phyloP scores from a whole-genome alignment of 2,797 vertebrate species.

The Gambusia yucatana region DNA sequence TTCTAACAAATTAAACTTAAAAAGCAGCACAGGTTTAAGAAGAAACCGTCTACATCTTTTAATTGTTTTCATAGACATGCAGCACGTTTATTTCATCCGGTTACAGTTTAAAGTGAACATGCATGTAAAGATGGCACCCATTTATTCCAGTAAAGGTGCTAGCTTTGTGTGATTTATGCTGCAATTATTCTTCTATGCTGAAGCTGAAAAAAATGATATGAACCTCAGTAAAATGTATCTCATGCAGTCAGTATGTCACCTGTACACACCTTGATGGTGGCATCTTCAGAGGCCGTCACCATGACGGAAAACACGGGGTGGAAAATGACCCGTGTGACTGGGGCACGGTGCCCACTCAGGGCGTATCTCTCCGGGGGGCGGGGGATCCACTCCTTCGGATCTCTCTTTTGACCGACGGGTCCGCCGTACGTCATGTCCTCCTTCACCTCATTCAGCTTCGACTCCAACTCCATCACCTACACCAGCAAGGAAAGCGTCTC shows the following conservation, averaged over 20 bases:
- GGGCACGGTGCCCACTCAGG: slow-evolving; percentile 95
- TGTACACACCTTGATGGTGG: slow-evolving; percentile 93
- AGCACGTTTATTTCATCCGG: background rate
- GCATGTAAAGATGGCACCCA: background rate
- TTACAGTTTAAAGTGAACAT: too few relatives aligned
- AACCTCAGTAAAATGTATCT: background rate
- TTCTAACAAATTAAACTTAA: background rate
- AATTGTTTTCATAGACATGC: background rate
- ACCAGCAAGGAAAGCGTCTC: background rate
- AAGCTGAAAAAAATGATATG: background rate
- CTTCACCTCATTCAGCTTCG: slow-evolving; percentile 98
- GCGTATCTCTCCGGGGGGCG: slow-evolving; percentile 97
- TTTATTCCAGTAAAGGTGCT: background rate
- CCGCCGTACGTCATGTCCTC: slow-evolving; percentile 98
- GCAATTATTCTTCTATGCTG: background rate
- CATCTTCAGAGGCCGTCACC: slow-evolving; percentile 99
- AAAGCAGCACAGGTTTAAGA: background rate
- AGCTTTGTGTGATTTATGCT: background rate
- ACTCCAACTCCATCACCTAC: slow-evolving; percentile 99
- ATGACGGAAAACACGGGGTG: slow-evolving; percentile 99
- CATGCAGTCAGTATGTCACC: background rate
- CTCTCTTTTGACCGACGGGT: slow-evolving; percentile 93
- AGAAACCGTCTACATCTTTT: background rate
- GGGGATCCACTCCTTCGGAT: slow-evolving; percentile 99
- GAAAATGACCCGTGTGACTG: slow-evolving; percentile 97